Percentiles rank a stretch among this genome's conserved stretches.
phyloP scores from a whole-genome alignment of 1,140 invertebrate species.

The Medauroidea extradentata region DNA sequence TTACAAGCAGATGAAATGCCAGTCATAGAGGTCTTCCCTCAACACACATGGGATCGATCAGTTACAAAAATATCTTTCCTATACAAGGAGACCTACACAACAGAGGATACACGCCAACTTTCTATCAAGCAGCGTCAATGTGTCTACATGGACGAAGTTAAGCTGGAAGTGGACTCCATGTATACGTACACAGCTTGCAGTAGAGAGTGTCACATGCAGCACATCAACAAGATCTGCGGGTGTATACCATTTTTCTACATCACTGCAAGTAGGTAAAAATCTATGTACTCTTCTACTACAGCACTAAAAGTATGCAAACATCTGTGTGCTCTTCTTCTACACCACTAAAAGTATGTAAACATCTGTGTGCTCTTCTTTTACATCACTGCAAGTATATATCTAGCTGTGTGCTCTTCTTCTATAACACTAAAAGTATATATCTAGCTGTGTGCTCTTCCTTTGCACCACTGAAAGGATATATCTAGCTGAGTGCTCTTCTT shows the following conservation, averaged over 20 bases:
- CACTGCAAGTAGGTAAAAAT: no score
- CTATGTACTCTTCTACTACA: no score
- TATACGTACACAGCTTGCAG: conserved; percentile 64
- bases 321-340: no score
- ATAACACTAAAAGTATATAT: no score
- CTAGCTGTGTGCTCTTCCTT: no score
- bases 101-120: conserved; percentile 59
- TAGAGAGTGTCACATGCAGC: conserved; percentile 61
- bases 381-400: no score
- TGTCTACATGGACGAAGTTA: conserved; percentile 46
- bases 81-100: conserved; percentile 67
- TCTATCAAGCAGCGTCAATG: conserved; percentile 61
- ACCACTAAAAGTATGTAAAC: no score
- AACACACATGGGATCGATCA: conserved; percentile 59
- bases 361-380: no score
- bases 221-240: conserved; percentile 52
- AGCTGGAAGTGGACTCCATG: conserved; percentile 49
- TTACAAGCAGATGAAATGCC: conserved; percentile 62
- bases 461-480: no score
- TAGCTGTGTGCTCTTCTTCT: no score
- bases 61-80: conserved; percentile 60
- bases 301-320: no score
- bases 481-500: no score
- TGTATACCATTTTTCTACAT: conserved; percentile 65
- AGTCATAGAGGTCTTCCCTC: conserved; percentile 56